phyloP scores from a whole-genome alignment of 2,888 invertebrate species.

The Gymnocheta viridis region DNA sequence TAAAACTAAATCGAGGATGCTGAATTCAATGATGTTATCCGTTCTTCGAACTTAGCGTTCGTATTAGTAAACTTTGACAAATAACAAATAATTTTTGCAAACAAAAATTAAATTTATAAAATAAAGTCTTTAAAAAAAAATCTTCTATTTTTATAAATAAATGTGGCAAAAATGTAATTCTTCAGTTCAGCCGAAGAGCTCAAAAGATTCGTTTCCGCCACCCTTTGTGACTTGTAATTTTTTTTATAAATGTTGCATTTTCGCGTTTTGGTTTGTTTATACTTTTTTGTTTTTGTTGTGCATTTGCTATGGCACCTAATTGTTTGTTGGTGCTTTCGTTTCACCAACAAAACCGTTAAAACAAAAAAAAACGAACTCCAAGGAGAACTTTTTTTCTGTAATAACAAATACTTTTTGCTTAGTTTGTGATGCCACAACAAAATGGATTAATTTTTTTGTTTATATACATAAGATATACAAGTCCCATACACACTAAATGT shows the following conservation, averaged over 20 bases:
- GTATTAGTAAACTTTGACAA: too few relatives aligned
- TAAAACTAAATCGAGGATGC: too few relatives aligned
- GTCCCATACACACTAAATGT: neutral
- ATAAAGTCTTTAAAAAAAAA: too few relatives aligned
- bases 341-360: neutral
- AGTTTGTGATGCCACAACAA: constrained; percentile 57
- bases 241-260: constrained; percentile 36
- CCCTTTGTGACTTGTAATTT: neutral
- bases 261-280: neutral
- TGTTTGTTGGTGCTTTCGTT: constrained; percentile 52
- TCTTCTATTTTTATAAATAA: too few relatives aligned
- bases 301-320: constrained; percentile 61
- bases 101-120: too few relatives aligned
- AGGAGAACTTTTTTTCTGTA: constrained; percentile 28
- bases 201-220: neutral
- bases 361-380: constrained; percentile 25
- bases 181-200: neutral
- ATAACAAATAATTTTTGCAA: too few relatives aligned
- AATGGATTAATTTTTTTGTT: constrained; percentile 17
- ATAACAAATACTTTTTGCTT: constrained; percentile 21
- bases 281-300: constrained; percentile 16
- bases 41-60: too few relatives aligned
- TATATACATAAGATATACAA: neutral
- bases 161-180: too few relatives aligned
- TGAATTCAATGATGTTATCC: too few relatives aligned